These are phyloP conservation scores for Dorcus hopei DNA, from an alignment of 2,888 invertebrate genomes.

Conservation along the genomic window DNA sequence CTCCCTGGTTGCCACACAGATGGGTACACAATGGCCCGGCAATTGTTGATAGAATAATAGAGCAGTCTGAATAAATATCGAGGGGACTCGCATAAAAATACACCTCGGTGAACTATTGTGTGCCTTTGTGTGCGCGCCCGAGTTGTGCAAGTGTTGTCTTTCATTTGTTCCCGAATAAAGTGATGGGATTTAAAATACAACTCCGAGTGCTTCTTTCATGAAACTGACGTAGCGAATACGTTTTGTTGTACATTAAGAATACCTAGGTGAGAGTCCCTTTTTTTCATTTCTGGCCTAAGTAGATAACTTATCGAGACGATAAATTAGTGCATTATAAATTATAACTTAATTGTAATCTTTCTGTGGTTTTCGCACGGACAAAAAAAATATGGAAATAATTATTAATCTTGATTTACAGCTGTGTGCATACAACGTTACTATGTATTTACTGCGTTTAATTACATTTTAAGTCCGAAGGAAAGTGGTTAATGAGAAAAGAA, in stretches of 20 bases:
- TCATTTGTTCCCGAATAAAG: conserved; percentile 36
- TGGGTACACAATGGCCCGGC: conserved; percentile 46
- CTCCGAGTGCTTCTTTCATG: conserved; percentile 13
- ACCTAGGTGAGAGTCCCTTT: background rate
- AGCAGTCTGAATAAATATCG: conserved; percentile 44
- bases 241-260: background rate
- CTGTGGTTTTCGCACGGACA: too few relatives aligned
- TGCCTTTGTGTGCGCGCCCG: conserved; percentile 19
- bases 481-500: too few relatives aligned
- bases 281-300: too few relatives aligned
- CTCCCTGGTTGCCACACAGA: conserved; percentile 34
- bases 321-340: too few relatives aligned
- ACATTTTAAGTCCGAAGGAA: too few relatives aligned
- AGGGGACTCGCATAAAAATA: conserved; percentile 38
- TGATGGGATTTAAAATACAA: conserved; percentile 38
- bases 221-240: background rate
- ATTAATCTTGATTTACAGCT: too few relatives aligned
- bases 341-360: too few relatives aligned
- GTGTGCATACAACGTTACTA: too few relatives aligned
- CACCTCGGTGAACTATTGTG: conserved; percentile 32
- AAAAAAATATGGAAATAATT: too few relatives aligned
- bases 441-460: too few relatives aligned
- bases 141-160: conserved; percentile 36
- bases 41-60: conserved; percentile 49
- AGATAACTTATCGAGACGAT: too few relatives aligned